Evolutionary conservation across 2,113 vertebrate genomes (phyloP).

Genomic region (Sinocyclocheilus anophthalmus): DNA sequence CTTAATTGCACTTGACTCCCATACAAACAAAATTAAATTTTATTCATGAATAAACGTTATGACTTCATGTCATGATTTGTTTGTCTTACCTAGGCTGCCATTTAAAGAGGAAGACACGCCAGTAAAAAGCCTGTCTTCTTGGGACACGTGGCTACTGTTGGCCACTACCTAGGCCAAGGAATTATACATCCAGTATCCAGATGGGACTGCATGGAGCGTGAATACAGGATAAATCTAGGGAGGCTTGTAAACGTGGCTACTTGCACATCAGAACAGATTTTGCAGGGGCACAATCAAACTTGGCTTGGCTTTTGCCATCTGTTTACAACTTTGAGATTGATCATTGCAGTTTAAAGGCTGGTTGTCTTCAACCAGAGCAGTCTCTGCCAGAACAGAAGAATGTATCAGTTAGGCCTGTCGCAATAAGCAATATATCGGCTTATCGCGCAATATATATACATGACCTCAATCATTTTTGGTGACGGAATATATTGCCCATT

Average conservation of each 20-base stretch:
- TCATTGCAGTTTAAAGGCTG: not conserved
- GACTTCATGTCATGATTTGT: not conserved
- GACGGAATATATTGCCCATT: too few species aligned
- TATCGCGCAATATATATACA: too few species aligned
- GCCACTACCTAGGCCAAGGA: not conserved
- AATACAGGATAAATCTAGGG: slow-evolving; percentile 23
- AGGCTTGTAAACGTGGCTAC: slow-evolving; percentile 37
- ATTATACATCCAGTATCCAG: slow-evolving; percentile 33
- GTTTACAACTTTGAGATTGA: slow-evolving; percentile 45
- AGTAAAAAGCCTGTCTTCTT: slow-evolving; percentile 25
- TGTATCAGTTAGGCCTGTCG: too few species aligned
- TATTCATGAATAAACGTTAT: not conserved
- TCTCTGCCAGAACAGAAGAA: too few species aligned
- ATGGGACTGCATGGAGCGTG: slow-evolving; percentile 33
- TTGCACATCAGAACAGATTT: slow-evolving; percentile 40
- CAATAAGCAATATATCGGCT: too few species aligned
- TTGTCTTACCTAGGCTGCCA: not conserved
- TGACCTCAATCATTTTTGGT: too few species aligned
- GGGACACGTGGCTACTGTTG: not conserved
- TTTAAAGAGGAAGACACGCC: not conserved
- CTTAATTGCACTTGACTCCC: not conserved
- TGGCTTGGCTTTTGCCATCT: slow-evolving; percentile 50
- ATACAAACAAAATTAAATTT: not conserved
- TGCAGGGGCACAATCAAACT: slow-evolving; percentile 48
- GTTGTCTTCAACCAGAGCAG: not conserved